Base-by-base conservation (phyloP, 1,140 invertebrate species). In the Phymorhynchus buccinoides region DNA sequence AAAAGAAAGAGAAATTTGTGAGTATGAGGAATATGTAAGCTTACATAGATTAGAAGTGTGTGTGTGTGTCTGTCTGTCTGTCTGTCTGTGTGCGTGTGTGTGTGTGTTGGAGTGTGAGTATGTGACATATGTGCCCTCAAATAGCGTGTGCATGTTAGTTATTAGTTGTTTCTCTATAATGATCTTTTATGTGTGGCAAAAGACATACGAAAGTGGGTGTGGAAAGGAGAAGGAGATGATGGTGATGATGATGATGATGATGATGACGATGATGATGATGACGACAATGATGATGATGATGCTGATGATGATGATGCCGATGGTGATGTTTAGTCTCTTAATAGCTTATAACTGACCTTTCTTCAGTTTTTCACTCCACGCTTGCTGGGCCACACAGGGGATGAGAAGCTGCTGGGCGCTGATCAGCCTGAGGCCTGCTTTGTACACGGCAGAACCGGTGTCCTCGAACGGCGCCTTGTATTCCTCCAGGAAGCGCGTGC, bases 401-500 rank as follows among this genome's bases (percentile, higher is more conserved):
- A 0, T 37, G 1, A 82, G 35, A 22, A 39, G n/a, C 27, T 66
- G 22, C 37, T 82, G 35, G n/a, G 80, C 80, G 39, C 56, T 68
- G 39, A 82, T 68, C 32, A 84, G 83, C 1, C 83, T 32, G n/a
- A 84, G 3, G n/a, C 83, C 83, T 4, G 68, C 48, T 44, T 48
- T 77, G 39, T 71, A 84, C 37, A 84, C 83, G 3, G 71, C 3
- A 1, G 68, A 77, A 39, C 30, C 27, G 30, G 27, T 18, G 52
- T 84, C 71, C 48, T 75, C 83, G 37, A 84, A 84, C 30, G 83
- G 83, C 30, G 66, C 71, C 66, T 44, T 73, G 68, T 71, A 48
- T 48, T 84, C 66, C 32, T 84, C 83, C 73, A 75, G 37, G 39
- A n/a, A 44, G 18, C 39, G 68, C 27, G 41, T 22, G 42, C 73